Base-by-base conservation (phyloP, 2,797 vertebrate species). In the Sylvia borin region DNA sequence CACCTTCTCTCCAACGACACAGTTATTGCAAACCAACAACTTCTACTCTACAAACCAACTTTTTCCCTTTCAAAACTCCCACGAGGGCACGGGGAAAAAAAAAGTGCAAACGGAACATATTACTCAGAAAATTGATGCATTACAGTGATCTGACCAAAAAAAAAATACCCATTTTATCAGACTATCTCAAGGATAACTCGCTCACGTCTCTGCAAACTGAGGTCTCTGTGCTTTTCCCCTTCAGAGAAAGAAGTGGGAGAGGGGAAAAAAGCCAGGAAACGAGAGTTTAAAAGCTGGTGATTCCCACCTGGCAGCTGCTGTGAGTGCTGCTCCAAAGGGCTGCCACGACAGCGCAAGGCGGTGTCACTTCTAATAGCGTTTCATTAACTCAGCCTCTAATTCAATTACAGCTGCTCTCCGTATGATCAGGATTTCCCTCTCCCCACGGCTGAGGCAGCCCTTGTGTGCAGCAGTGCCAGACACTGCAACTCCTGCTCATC, bases 401-500 rank as follows among this genome's bases (percentile, higher is more conserved):
- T 95, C 72, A 61, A 83, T 84, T 62, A 57, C 78, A 81, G 90
- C 92, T 93, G 92, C 2, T 93, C 70, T 54, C 90, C 84, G 40
- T 21, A 43, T 5, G 70, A 95, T n/a, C 65, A 90, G 83, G 88
- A 80, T 93, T 94, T 71, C 62, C 89, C 87, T 83, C 51, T 20
- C 22, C 31, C 4, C 53, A n/a, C 15, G 7, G 32, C 45, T 7
- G 27, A 60, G 87, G 42, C 77, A 90, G 65, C 16, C 31, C 54
- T 24, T 7, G 40, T 38, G 72, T 11, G 65, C 76, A 88, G 85
- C 82, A 84, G 54, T 3, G 55, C 83, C 88, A 81, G 38, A 7
- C 43, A 82, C 14, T 18, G 79, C 32, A 58, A 1, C 45, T 71
- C 40, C 25, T 60, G 85, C 89, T 81, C 72, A 31, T 13, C 55